Evolutionary conservation across 2,888 invertebrate genomes (phyloP), one percentile per base, ranked within the genome.

Genomic region (Cephus nigrinus): DNA sequence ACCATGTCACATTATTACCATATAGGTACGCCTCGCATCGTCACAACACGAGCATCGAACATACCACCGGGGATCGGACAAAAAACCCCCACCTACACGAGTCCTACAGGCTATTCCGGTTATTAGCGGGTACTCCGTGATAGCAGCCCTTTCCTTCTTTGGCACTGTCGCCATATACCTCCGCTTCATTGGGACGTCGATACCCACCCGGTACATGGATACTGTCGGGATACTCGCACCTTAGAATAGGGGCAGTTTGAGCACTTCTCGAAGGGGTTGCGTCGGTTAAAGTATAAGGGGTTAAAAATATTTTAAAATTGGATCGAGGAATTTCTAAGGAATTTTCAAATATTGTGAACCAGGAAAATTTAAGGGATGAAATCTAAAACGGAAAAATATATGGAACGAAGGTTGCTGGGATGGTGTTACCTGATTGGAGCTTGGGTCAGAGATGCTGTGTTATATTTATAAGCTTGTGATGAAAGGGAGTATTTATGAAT

Each of bases 1-100:
- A 90, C 90, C 90, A 90, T 89, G 91, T 91, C 91, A 90, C 87
- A 87, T 87, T 87, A 88, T 86, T 89, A 90, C 90, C 90, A 90
- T 90, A 90, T 89, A 88, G 88, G 88, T 89, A 88, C 88, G 86
- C 84, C 84, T 83, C 86, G 87, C 86, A 86, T 88, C 90, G 90
- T 89, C 90, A 90, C 89, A 89, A 90, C 89, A 90, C 86, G 81
- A 81, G 79, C 82, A 82, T 72, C 82, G 79, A 77, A 76, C 75
- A 80, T 80, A 80, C 79, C 80, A 80, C 80, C 80, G 80, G 78
- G 79, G 79, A 74, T 77, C 74, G 79, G 75, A 75, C 77, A 79
- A 82, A 83, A 82, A 83, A 79, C 12, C 75, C 40, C 78, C 81
- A 80, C 83, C 82, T 81, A 81, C 82, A 82, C 82, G 78, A 81